phyloP scores from a whole-genome alignment of 1,140 invertebrate species.

The Heliconius melpomene region DNA sequence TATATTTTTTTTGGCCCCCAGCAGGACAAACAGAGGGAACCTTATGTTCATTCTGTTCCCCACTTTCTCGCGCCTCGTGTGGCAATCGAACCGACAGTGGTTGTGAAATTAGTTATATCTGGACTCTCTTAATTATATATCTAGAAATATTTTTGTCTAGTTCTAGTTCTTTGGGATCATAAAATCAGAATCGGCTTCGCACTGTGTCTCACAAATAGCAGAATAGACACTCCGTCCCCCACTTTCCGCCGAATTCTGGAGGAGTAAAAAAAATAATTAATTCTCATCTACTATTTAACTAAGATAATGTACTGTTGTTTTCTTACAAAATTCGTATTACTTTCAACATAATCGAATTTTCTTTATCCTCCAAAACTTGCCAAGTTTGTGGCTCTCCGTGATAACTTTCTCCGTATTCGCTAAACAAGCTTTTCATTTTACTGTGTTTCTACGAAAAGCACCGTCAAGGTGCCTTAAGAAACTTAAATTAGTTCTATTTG shows the following conservation, averaged over 20 bases:
- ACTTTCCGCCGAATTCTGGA: no score
- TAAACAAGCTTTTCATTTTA: conserved; percentile 14
- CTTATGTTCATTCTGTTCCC: no score
- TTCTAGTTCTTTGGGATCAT: neutral
- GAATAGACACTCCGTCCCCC: no score
- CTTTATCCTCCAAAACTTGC: conserved; percentile 4
- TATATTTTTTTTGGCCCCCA: no score
- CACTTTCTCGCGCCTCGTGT: no score
- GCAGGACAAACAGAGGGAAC: no score
- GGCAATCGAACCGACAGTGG: no score
- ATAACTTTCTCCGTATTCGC: conserved; percentile 3
- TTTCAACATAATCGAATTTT: neutral
- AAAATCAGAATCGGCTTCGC: no score
- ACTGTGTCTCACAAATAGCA: no score
- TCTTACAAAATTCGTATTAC: neutral
- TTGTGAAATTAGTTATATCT: no score
- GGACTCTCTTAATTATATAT: no score
- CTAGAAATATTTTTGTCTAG: no score
- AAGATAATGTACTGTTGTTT: neutral
- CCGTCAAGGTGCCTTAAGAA: conserved; percentile 7
- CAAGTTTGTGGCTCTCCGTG: neutral
- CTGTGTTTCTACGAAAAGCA: neutral
- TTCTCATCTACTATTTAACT: neutral
- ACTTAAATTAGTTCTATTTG: conserved; percentile 13
- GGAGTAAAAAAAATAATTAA: neutral